Base-by-base conservation (phyloP, 2,797 vertebrate genomes). In the Chloroceryle inda region DNA sequence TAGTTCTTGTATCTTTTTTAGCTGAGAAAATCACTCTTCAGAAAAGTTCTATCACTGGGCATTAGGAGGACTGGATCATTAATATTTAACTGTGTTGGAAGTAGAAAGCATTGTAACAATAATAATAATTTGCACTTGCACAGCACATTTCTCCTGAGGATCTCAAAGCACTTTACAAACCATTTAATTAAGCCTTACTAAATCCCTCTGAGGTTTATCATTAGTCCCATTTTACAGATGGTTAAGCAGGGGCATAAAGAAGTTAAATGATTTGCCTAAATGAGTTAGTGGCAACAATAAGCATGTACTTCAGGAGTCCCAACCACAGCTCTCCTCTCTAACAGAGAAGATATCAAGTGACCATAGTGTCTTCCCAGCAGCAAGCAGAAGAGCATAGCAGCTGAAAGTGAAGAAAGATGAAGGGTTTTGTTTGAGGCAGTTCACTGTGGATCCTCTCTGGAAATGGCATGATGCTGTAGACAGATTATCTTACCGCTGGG, bases 201-300 rank as follows among this genome's bases (percentile, higher is more conserved):
- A 97, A 95, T 94, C 91, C 95, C 96, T 95, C 74, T 42, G 94
- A 94, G 95, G 91, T 95, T 95, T 95, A 86, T 95, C 93, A 95
- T 96, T 95, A 96, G 95, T 95, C 96, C 94, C 91, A 77, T 96
- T 97, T 97, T 96, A 95, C 95, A 97, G 96, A 95, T 96, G 94
- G 94, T 96, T 96, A 96, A 95, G 85, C 91, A 96, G 90, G 94
- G 95, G 95, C 96, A 91, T 94, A 95, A 95, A 95, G 94, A 97
- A 95, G 95, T 94, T 96, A 97, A 96, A 95, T 94, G 92, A 67
- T 94, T 96, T 90, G 91, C 94, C 85, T 92, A 94, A 96, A 94
- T 91, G 92, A 93, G 94, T 95, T 89, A 86, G 95, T 94, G 92
- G 94, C 94, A 96, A 94, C 94, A 92, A 63, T 67, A 79, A 82